Conservation (phyloP, 2,888 invertebrate species). For the Mythimna albipuncta region DNA sequence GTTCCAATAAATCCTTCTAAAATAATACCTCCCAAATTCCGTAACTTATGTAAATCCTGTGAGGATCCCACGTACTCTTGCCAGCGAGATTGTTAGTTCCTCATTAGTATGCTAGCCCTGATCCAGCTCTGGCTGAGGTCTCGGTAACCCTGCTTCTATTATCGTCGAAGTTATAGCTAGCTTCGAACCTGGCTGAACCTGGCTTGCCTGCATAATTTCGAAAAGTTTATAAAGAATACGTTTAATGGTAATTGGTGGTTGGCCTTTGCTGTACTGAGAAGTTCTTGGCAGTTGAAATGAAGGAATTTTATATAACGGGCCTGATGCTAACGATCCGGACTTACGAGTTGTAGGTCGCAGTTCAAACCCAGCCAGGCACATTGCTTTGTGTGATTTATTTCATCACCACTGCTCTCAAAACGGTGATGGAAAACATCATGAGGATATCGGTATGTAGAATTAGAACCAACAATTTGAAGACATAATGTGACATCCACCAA, state of each 20-base stretch:
- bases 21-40: slow-evolving; percentile 10
- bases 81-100: slow-evolving; percentile 44
- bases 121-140: slow-evolving; percentile 36
- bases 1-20: neutral
- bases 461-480: too few relatives aligned
- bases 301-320: neutral
- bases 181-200: slow-evolving; percentile 29
- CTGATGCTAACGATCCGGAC: too few relatives aligned
- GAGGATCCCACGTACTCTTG: slow-evolving; percentile 37
- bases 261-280: neutral
- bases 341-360: too few relatives aligned
- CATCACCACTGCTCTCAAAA: too few relatives aligned
- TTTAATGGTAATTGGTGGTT: slow-evolving; percentile 8
- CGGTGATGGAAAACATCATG: too few relatives aligned
- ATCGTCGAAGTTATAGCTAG: slow-evolving; percentile 42
- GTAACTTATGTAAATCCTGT: slow-evolving; percentile 45
- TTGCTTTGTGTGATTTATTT: too few relatives aligned
- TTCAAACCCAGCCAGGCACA: too few relatives aligned
- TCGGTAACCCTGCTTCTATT: slow-evolving; percentile 45
- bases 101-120: slow-evolving; percentile 56
- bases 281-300: neutral
- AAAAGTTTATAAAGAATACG: slow-evolving; percentile 27
- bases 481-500: too few relatives aligned
- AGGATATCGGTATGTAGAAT: too few relatives aligned
- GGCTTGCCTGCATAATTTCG: slow-evolving; percentile 24